phyloP scores from a whole-genome alignment of 2,113 vertebrate species.

The Myodes glareolus region DNA sequence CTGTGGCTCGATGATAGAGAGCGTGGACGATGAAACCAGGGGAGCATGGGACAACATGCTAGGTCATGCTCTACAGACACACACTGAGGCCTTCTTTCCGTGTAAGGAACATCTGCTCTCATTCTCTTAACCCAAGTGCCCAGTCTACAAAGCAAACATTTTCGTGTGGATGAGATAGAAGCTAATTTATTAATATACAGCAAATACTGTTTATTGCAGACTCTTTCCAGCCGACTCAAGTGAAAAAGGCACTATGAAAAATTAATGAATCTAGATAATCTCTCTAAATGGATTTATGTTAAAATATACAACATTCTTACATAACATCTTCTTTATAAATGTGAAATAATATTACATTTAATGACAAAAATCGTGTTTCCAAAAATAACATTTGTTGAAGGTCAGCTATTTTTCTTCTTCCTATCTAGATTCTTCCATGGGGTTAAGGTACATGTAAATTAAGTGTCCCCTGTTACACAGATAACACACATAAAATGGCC shows the following conservation, averaged over 20 bases:
- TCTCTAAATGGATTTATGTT: constrained; percentile 86
- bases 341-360: constrained; percentile 84
- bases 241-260: constrained; percentile 94
- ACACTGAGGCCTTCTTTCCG: neutral
- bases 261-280: constrained; percentile 87
- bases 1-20: neutral
- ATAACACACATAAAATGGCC: constrained; percentile 74
- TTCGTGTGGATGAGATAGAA: constrained; percentile 72
- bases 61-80: neutral
- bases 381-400: constrained; percentile 84
- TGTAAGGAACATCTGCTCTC: neutral
- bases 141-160: neutral
- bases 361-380: constrained; percentile 83
- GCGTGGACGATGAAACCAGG: neutral
- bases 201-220: constrained; percentile 93
- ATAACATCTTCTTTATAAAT: constrained; percentile 84
- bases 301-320: constrained; percentile 83
- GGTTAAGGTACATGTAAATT: constrained; percentile 79
- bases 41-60: neutral
- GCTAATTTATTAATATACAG: constrained; percentile 81
- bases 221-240: constrained; percentile 86
- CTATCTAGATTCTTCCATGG: constrained; percentile 77
- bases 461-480: constrained; percentile 70
- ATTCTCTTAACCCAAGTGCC: neutral
- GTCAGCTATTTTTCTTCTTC: constrained; percentile 68